Percentiles rank a stretch among this genome's conserved stretches.
phyloP scores from a whole-genome alignment of 92 coral and sea anemone genomes.

The Epizoanthus ramosus region DNA sequence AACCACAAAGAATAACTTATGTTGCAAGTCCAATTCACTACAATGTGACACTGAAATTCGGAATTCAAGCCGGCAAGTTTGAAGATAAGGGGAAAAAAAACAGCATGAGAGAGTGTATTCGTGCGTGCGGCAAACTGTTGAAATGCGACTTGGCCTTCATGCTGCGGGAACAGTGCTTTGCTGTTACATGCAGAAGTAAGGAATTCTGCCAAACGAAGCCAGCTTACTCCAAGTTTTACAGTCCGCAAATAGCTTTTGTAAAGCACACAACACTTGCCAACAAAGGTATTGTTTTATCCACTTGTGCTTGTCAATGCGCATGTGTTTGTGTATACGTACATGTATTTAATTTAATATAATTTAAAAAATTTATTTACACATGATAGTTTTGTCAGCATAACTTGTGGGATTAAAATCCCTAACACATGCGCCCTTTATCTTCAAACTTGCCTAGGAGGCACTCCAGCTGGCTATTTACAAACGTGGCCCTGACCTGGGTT shows the following conservation, averaged over 20 bases:
- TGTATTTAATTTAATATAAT: too few relatives aligned
- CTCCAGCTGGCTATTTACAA: too few relatives aligned
- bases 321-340: too few relatives aligned
- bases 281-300: conserved; percentile 13
- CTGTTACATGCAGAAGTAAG: conserved; percentile 79
- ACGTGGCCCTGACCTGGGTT: too few relatives aligned
- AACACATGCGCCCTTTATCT: too few relatives aligned
- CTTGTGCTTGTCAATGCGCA: too few relatives aligned
- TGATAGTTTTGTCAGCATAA: too few relatives aligned
- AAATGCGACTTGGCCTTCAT: conserved; percentile 90
- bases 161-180: conserved; percentile 90
- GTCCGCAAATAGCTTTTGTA: conserved; percentile 83
- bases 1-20: conserved; percentile 65
- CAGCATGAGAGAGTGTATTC: conserved; percentile 77
- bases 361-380: too few relatives aligned
- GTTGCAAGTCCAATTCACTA: conserved; percentile 68
- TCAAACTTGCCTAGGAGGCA: too few relatives aligned
- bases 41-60: conserved; percentile 78
- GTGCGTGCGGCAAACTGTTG: conserved; percentile 75
- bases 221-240: conserved; percentile 80
- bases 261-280: conserved; percentile 59
- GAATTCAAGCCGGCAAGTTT: conserved; percentile 85
- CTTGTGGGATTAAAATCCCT: too few relatives aligned
- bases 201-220: conserved; percentile 80
- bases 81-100: conserved; percentile 73